phyloP scores from a whole-genome alignment of 2,888 invertebrate genomes.

The Incurvaria masculella region DNA sequence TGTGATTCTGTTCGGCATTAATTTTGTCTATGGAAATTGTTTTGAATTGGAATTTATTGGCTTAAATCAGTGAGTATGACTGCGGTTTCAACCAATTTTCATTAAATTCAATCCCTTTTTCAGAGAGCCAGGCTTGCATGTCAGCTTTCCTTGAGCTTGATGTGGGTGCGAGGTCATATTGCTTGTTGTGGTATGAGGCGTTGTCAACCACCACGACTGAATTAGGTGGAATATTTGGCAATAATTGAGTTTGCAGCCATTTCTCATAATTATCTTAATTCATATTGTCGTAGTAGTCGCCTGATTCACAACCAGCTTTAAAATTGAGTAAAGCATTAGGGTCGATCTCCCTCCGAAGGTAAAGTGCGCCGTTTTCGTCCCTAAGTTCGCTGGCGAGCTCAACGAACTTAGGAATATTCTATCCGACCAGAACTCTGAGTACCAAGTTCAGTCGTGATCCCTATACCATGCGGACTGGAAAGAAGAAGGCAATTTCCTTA shows the following conservation, averaged over 20 bases:
- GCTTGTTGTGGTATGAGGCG: slow-evolving; percentile 14
- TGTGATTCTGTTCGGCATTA: slow-evolving; percentile 1
- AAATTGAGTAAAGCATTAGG: background rate
- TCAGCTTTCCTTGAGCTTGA: slow-evolving; percentile 4
- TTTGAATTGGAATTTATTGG: slow-evolving; percentile 3
- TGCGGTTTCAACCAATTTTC: slow-evolving; percentile 2
- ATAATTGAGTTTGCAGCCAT: slow-evolving; percentile 14
- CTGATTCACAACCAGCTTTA: slow-evolving; percentile 4
- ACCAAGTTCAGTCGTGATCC: too few relatives aligned
- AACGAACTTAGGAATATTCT: too few relatives aligned
- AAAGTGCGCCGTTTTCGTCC: too few relatives aligned
- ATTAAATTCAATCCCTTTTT: slow-evolving; percentile 1
- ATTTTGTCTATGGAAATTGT: background rate
- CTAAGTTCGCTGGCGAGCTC: too few relatives aligned
- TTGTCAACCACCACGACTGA: too few relatives aligned
- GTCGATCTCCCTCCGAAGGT: too few relatives aligned
- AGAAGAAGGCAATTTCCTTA: too few relatives aligned
- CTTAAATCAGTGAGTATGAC: slow-evolving; percentile 5
- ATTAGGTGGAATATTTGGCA: slow-evolving; percentile 13
- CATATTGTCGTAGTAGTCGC: slow-evolving; percentile 16
- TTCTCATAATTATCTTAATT: slow-evolving; percentile 12
- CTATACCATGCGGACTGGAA: too few relatives aligned
- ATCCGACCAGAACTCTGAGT: too few relatives aligned
- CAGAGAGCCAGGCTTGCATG: slow-evolving; percentile 3
- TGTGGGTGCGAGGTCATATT: background rate